These are phyloP conservation scores for Cerastoderma edule DNA, from an alignment of 2,888 invertebrate genomes.

Conservation along the genomic window DNA sequence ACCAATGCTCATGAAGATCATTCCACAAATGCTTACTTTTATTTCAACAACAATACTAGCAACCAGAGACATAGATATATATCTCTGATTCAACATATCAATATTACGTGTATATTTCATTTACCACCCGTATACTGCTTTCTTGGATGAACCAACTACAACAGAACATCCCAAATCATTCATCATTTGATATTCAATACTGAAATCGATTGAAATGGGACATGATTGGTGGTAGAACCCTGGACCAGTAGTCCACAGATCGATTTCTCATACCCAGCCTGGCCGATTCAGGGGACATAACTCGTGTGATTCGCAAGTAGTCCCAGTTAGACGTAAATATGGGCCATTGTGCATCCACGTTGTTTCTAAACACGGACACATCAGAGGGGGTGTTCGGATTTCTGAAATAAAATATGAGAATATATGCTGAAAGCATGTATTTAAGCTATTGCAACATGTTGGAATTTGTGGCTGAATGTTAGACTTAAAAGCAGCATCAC, in stretches of 20 bases:
- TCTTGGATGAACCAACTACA: too few relatives aligned
- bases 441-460: neutral
- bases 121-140: too few relatives aligned
- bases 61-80: too few relatives aligned
- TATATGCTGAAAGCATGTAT: neutral
- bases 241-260: slow-evolving; percentile 23
- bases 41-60: too few relatives aligned
- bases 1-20: too few relatives aligned
- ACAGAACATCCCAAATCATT: too few relatives aligned
- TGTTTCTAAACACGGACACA: slow-evolving; percentile 15
- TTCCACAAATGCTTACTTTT: too few relatives aligned
- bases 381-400: slow-evolving; percentile 32
- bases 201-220: too few relatives aligned
- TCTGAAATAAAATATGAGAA: slow-evolving; percentile 18
- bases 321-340: slow-evolving; percentile 6
- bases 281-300: slow-evolving; percentile 14
- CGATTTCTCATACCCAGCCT: slow-evolving; percentile 6
- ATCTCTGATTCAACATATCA: too few relatives aligned
- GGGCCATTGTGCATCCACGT: slow-evolving; percentile 34
- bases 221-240: too few relatives aligned
- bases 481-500: neutral
- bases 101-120: too few relatives aligned
- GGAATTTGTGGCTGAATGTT: neutral
- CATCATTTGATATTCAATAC: too few relatives aligned
- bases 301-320: slow-evolving; percentile 18